Conservation (phyloP, 2,797 vertebrate species). For the Coregonus suidteri region DNA sequence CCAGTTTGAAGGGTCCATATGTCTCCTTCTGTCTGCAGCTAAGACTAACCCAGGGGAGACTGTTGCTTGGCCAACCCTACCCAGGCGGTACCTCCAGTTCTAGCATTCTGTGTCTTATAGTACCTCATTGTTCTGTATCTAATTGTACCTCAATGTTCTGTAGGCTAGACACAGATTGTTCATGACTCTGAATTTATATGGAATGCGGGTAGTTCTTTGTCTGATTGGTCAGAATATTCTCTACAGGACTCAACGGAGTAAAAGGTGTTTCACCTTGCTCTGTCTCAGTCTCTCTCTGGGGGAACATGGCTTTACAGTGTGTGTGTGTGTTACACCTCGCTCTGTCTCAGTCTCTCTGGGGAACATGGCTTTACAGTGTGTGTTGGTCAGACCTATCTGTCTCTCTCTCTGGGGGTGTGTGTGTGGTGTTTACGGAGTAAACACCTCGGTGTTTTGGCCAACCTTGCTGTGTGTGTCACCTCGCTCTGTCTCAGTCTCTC, state of each 20-base stretch:
- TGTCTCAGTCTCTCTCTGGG: background rate
- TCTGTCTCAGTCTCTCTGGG: background rate
- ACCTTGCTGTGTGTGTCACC: background rate
- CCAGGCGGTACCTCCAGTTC: conserved; percentile 5
- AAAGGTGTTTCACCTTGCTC: background rate
- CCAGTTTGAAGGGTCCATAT: conserved; percentile 29
- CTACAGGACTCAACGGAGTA: background rate
- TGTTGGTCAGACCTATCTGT: background rate
- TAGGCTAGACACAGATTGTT: too few relatives aligned
- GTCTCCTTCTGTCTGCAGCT: conserved; percentile 5
- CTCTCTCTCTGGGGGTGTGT: background rate
- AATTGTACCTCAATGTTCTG: too few relatives aligned
- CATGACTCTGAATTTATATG: background rate
- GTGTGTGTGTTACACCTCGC: too few relatives aligned
- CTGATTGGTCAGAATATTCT: background rate
- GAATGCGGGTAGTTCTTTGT: background rate
- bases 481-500: background rate
- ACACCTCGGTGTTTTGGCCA: too few relatives aligned
- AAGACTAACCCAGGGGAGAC: background rate
- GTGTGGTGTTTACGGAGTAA: too few relatives aligned
- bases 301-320: too few relatives aligned
- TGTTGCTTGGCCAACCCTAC: conserved; percentile 6
- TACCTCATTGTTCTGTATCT: too few relatives aligned
- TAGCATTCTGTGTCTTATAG: too few relatives aligned
- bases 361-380: background rate